Evolutionary conservation across 1,140 invertebrate species (phyloP).

Genomic region (Vanessa tameamea): DNA sequence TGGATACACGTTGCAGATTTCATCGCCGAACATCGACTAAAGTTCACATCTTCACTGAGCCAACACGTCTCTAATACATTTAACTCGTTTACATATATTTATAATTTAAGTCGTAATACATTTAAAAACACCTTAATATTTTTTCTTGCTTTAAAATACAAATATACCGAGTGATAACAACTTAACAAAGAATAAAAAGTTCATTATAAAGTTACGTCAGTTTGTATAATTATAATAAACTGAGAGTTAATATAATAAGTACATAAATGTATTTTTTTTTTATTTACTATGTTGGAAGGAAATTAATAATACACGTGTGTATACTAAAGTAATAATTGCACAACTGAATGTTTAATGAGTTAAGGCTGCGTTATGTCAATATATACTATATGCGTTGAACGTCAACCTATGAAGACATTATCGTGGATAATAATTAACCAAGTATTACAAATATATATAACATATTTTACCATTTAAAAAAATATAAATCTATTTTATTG

Average conservation of each 20-base stretch:
- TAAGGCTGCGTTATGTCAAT: conserved; percentile 4
- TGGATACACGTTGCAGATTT: too few species aligned
- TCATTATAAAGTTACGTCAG: too few species aligned
- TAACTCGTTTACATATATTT: too few species aligned
- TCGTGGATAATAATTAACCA: too few species aligned
- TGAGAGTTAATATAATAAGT: neutral
- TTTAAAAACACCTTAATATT: too few species aligned
- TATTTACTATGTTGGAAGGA: neutral
- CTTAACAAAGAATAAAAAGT: too few species aligned
- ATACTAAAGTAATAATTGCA: conserved; percentile 3
- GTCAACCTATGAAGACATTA: neutral
- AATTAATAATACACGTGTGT: neutral
- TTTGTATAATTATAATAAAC: neutral
- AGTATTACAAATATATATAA: neutral
- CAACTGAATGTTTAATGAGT: neutral
- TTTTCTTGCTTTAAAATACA: too few species aligned
- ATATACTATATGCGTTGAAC: neutral
- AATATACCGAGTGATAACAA: too few species aligned
- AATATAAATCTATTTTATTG: neutral
- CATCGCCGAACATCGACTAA: too few species aligned
- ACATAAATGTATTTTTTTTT: neutral
- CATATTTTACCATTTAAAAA: neutral
- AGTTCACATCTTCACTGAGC: too few species aligned
- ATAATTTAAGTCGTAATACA: too few species aligned
- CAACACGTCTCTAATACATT: too few species aligned